Evolutionary conservation across 2,113 vertebrate species (phyloP), one percentile per base, ranked within the genome.

Genomic region (Nicator chloris): DNA sequence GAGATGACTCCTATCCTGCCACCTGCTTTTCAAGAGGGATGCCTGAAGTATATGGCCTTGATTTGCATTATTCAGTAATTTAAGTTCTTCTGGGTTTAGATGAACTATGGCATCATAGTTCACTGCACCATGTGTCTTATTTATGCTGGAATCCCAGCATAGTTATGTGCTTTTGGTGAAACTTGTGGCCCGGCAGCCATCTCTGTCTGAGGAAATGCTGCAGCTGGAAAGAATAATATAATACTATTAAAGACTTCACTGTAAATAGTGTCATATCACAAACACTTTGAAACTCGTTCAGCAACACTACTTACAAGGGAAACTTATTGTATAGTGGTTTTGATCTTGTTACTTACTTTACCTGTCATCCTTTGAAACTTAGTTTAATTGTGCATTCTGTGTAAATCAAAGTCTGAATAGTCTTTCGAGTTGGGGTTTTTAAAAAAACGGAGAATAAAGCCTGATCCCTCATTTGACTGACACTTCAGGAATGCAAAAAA

Each of bases 331-430:
- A 2, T 42, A 50, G 33, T 80, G 42, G 1, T 82, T 91, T 90
- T 70, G 39, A 69, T 92, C 37, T 77, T 72, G 28, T 64, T 95
- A 42, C 20, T 93, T 88, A 44, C 56, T 96, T 92, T 71, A 92
- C 42, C 31, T 90, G 68, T 88, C 1, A 2, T 70, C 71, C 42
- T 88, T 88, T 90, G 78, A 88, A 96, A 91, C 33, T 75, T 64
- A 54, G 15, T n/a, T 87, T 87, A 65, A 80, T 83, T 96, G 45
- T 88, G 45, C 19, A 26, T 79, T 92, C 35, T 64, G 65, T 71
- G 61, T 61, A 85, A 93, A 85, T 92, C 45, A 53, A 75, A 82
- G 53, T 57, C 61, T 87, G 77, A 69, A 33, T 42, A 69, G 57
- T 76, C 70, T 89, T 91, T 87, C 28, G 85, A 40, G 42, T 22